These are phyloP conservation scores for Chouioia cunea DNA, from an alignment of 2,888 invertebrate genomes.

Conservation along the genomic window DNA sequence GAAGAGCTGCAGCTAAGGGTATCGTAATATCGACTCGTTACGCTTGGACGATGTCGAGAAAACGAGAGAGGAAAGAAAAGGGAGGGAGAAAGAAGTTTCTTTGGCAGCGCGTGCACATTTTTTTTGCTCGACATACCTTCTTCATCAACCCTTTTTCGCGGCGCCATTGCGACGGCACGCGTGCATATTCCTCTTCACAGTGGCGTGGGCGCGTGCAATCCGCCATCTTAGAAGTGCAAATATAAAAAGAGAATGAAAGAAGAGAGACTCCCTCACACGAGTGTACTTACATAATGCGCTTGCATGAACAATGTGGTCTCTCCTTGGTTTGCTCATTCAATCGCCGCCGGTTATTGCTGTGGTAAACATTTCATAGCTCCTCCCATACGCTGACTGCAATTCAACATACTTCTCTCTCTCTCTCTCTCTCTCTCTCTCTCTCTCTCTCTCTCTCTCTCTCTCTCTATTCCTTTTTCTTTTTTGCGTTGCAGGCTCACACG, in stretches of 20 bases:
- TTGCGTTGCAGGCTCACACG: too few relatives aligned
- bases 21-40: conserved; percentile 34
- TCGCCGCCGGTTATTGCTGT: conserved; percentile 20
- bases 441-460: too few relatives aligned
- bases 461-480: too few relatives aligned
- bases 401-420: too few relatives aligned
- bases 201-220: conserved; percentile 25
- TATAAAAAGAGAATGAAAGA: conserved; percentile 15
- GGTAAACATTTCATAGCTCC: conserved; percentile 5
- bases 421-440: too few relatives aligned
- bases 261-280: conserved; percentile 17
- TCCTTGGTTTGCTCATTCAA: not conserved
- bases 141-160: conserved; percentile 20
- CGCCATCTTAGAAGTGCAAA: conserved; percentile 22
- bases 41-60: not conserved
- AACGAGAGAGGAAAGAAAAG: not conserved
- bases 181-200: conserved; percentile 24
- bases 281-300: not conserved
- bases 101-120: not conserved
- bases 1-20: not conserved
- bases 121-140: not conserved
- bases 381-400: too few relatives aligned
- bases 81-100: not conserved
- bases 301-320: conserved; percentile 20
- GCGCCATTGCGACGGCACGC: conserved; percentile 40